Evolutionary conservation across 2,113 vertebrate genomes (phyloP), one percentile per base, ranked within the genome.

Genomic region (Macroglossus sobrinus): DNA sequence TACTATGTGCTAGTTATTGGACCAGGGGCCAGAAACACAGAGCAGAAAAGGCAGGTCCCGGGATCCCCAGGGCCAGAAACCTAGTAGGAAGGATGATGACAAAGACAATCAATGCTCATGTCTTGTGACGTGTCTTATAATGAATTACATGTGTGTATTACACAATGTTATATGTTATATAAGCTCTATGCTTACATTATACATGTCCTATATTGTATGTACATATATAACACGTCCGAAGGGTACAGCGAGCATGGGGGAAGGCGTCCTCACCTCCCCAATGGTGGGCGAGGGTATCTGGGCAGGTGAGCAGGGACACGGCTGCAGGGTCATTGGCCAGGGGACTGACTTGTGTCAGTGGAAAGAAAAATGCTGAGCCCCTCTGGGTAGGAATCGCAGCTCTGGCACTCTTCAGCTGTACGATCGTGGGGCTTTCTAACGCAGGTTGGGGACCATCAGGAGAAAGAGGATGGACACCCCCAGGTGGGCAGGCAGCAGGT

Each of bases 61-160:
- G 66, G 18, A 10, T 59, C 30, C 38, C 53, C 35, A 45, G 80
- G 19, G 59, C 38, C 7, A 8, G 78, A 78, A 38, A 7, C 10
- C 72, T 40, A 7, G 43, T 40, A n/a, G 64, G 22, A 78, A 74
- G 30, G 6, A 35, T 19, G 74, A 53, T 0, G 16, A 15, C 16
- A 24, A 21, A 79, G 76, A 19, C 21, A 69, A 30, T 12, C 0
- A 15, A 57, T 1, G 10, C 28, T 40, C 26, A 0, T 1, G 4
- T 7, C 28, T 5, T 61, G 7, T 61, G 19, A n/a, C 1, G 4
- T 4, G 9, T 4, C 24, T 22, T 28, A 21, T 9, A 75, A 35
- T 15, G 5, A 33, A 33, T 45, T 45, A 7, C 5, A 14, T 6
- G 5, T 4, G 53, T 7, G 35, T 12, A 16, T 8, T 40, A 38